Evolutionary conservation across 2,113 vertebrate species (phyloP).

Genomic region (Poecilia latipinna): DNA sequence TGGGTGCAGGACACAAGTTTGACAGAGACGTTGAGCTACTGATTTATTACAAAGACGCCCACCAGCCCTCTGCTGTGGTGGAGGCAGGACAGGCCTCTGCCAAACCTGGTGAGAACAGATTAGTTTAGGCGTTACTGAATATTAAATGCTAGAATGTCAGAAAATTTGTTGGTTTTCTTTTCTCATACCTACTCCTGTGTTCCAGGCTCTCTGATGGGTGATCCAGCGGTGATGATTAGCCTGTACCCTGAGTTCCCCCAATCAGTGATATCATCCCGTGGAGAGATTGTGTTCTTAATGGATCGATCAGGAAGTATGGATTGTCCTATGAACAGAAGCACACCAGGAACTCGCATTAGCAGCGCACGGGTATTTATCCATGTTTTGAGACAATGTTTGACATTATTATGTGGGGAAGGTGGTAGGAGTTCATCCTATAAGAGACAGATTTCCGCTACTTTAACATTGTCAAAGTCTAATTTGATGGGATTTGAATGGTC

Average conservation of each 20-base stretch:
- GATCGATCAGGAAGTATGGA: constrained; percentile 86
- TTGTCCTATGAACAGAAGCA: not conserved
- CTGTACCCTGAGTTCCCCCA: constrained; percentile 84
- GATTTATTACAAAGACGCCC: constrained; percentile 80
- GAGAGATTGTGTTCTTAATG: constrained; percentile 87
- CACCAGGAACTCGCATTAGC: constrained; percentile 64
- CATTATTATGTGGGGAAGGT: too few relatives aligned
- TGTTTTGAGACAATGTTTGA: not conserved
- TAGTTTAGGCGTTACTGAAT: not conserved
- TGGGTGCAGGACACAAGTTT: constrained; percentile 83
- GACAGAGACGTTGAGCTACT: constrained; percentile 83
- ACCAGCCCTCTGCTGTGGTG: constrained; percentile 79
- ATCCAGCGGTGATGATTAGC: constrained; percentile 83
- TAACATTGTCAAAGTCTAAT: too few relatives aligned
- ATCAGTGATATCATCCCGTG: constrained; percentile 59
- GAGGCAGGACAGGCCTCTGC: constrained; percentile 73
- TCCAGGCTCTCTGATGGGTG: constrained; percentile 82
- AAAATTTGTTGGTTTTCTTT: too few relatives aligned
- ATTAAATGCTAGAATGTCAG: not conserved
- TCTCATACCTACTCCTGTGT: too few relatives aligned
- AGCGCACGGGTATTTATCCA: constrained; percentile 80
- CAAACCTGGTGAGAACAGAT: constrained; percentile 1
- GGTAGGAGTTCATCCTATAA: too few relatives aligned
- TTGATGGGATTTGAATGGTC: too few relatives aligned
- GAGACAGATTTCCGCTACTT: too few relatives aligned